These are phyloP conservation scores for Periophthalmus magnuspinnatus DNA, from an alignment of 2,797 vertebrate genomes.

Conservation along the genomic window DNA sequence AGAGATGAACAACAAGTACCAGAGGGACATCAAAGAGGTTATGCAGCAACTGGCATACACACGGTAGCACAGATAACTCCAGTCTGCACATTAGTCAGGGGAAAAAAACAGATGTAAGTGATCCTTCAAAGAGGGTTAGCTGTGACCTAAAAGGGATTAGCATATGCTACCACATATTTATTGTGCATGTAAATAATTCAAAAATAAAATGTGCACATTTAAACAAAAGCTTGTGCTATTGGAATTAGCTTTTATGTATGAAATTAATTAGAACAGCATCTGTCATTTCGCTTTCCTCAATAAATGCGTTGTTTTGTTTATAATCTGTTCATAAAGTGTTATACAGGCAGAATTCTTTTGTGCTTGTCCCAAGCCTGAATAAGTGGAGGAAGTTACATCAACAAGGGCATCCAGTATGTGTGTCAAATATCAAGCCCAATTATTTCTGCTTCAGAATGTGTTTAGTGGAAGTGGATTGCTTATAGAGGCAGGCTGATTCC, in stretches of 20 bases:
- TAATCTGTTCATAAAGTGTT: background rate
- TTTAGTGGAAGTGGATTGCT: constrained; percentile 21
- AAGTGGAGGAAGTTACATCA: background rate
- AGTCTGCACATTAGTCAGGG: constrained; percentile 16
- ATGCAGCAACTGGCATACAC: constrained; percentile 33
- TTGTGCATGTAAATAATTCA: background rate
- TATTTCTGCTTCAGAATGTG: background rate
- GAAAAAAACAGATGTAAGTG: constrained; percentile 26
- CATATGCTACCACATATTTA: constrained; percentile 21
- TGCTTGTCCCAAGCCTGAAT: background rate
- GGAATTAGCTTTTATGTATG: background rate
- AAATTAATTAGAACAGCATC: background rate
- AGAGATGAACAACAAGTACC: constrained; percentile 97
- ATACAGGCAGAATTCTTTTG: background rate
- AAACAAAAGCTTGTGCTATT: background rate
- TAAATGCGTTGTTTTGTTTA: background rate
- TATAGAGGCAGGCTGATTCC: constrained; percentile 27
- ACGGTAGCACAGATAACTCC: constrained; percentile 1
- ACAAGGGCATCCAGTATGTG: background rate
- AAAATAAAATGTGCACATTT: background rate
- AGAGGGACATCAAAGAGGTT: constrained; percentile 98
- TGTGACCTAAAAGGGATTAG: constrained; percentile 39
- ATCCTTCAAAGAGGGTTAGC: constrained; percentile 49
- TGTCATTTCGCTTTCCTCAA: background rate
- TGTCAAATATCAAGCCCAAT: background rate